Conservation (phyloP, 2,888 invertebrate species). For the Nephrocerus scutellatus region DNA sequence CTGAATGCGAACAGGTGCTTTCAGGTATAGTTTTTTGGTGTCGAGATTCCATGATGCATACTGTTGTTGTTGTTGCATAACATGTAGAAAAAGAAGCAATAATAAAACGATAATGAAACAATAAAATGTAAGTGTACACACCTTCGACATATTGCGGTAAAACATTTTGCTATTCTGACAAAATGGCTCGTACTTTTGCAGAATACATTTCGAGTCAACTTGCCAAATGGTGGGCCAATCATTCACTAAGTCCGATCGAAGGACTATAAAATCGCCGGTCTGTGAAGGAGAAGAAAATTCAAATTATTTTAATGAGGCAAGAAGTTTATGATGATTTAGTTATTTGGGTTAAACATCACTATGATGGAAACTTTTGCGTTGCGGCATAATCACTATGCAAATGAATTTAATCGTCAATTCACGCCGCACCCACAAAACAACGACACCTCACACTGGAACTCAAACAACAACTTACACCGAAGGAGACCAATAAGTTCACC, state of each 20-base stretch:
- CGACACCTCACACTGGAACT: too few relatives aligned
- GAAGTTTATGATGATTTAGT: background rate
- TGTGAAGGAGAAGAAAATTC: slow-evolving; percentile 47
- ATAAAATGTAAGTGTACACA: slow-evolving; percentile 47
- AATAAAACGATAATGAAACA: background rate
- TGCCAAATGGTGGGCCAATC: slow-evolving; percentile 87
- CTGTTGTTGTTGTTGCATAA: too few relatives aligned
- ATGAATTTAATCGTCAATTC: too few relatives aligned
- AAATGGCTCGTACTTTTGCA: slow-evolving; percentile 78
- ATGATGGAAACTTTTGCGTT: too few relatives aligned
- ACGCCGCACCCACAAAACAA: too few relatives aligned
- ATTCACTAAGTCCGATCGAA: slow-evolving; percentile 71
- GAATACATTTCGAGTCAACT: slow-evolving; percentile 75
- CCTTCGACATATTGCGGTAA: slow-evolving; percentile 81
- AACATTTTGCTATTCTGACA: slow-evolving; percentile 73
- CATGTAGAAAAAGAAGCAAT: slow-evolving; percentile 28
- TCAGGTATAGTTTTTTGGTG: slow-evolving; percentile 71
- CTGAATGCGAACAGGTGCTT: slow-evolving; percentile 69
- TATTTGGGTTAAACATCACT: too few relatives aligned
- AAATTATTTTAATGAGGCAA: background rate
- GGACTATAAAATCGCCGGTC: slow-evolving; percentile 83
- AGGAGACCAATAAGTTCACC: too few relatives aligned
- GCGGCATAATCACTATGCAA: too few relatives aligned
- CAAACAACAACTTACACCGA: too few relatives aligned
- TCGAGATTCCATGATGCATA: slow-evolving; percentile 80